Base-by-base conservation (phyloP, 2,113 vertebrate species). In the Thermophis baileyi region DNA sequence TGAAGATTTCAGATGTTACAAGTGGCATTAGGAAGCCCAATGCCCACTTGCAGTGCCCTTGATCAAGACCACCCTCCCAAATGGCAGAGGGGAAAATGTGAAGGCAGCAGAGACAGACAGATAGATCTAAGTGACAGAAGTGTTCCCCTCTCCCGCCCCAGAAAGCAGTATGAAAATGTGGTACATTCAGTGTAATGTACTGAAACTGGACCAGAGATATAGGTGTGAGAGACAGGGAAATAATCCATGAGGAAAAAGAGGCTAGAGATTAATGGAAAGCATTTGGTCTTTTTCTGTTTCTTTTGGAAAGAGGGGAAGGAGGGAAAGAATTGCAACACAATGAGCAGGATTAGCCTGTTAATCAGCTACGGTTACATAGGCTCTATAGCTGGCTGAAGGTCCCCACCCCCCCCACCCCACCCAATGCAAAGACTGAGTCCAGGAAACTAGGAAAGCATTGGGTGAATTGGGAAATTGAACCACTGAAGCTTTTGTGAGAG, bases 331-430 rank as follows among this genome's bases (percentile, higher is more conserved):
- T 22, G 47, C 30, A 49, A 50, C 30, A 46, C 55, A 74, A 85
- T 24, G 46, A 27, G 11, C 57, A 44, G 27, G 35, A 63, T 90
- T 46, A 46, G 47, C 27, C 25, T 14, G 22, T 53, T 81, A 88
- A 89, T 87, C 81, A 51, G 50, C 47, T 47, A 81, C 4, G 18
- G 30, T 63, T n/a, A 35, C 6, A 4, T 47, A 6, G 49, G 30
- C 44, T 85, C 47, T 12, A 85, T 0, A 50, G 30, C 16, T 30
- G 74, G 11, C 51, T 18, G 50, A 46, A 92, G 9, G 6, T 18
- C 2, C 4, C 10, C 27, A 3, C 1, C 0, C 30, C 53, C 30
- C n/a, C n/a, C n/a, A n/a, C n/a, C n/a, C n/a, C n/a, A n/a, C n/a
- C n/a, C n/a, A n/a, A 20, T 18, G 40, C 20, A 91, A 60, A 47